phyloP scores from a whole-genome alignment of 2,888 invertebrate genomes.

The Synergus umbraculus region DNA sequence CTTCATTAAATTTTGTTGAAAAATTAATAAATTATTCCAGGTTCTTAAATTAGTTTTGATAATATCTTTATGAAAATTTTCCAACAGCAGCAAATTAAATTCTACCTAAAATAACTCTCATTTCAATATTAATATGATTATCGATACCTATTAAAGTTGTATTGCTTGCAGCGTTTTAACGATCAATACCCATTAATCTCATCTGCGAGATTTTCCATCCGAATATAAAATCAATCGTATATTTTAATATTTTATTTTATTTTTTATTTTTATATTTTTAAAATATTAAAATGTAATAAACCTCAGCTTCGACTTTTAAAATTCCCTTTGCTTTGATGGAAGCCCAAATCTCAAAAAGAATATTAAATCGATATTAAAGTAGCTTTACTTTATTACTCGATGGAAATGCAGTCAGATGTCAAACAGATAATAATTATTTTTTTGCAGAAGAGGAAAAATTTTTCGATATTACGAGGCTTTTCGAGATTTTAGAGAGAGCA shows the following conservation, averaged over 20 bases:
- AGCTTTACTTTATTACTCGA: not conserved
- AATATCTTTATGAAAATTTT: too few relatives aligned
- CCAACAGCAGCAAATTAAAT: too few relatives aligned
- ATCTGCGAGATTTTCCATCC: too few relatives aligned
- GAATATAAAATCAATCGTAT: too few relatives aligned
- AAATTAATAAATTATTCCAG: not conserved
- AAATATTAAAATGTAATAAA: not conserved
- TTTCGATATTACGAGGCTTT: constrained; percentile 8
- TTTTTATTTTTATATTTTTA: not conserved
- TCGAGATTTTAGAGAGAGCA: constrained; percentile 14
- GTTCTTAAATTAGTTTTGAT: too few relatives aligned
- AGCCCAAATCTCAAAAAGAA: not conserved
- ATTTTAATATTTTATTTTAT: too few relatives aligned
- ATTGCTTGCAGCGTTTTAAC: too few relatives aligned
- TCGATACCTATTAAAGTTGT: too few relatives aligned
- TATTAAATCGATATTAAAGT: not conserved
- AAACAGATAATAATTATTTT: constrained; percentile 12
- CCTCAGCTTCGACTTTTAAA: not conserved
- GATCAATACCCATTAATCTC: too few relatives aligned
- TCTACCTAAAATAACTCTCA: too few relatives aligned
- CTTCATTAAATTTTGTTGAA: not conserved
- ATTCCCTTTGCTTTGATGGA: not conserved
- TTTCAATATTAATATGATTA: too few relatives aligned
- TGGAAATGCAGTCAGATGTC: not conserved
- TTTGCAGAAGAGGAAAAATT: not conserved